Evolutionary conservation across 2,888 invertebrate species (phyloP).

Genomic region (Drosophila parthenogenetica): DNA sequence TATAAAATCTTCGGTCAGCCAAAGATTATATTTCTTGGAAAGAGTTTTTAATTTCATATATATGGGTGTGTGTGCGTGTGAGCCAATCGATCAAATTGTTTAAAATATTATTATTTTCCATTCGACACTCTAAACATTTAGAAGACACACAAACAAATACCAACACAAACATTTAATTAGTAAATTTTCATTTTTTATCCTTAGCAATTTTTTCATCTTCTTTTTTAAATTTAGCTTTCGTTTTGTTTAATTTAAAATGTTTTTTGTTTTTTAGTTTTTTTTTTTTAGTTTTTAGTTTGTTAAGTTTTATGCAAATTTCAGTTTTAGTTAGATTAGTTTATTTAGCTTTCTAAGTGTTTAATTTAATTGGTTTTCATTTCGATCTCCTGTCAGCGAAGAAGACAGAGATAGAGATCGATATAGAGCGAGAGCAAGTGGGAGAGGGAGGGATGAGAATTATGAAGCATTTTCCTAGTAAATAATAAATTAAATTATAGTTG

Average conservation of each 20-base stretch:
- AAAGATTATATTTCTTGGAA: background rate
- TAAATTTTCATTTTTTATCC: constrained; percentile 14
- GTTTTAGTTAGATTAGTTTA: constrained; percentile 32
- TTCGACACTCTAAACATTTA: constrained; percentile 54
- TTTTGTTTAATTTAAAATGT: constrained; percentile 57
- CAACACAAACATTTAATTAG: constrained; percentile 69
- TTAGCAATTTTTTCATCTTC: constrained; percentile 10
- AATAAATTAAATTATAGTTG: background rate
- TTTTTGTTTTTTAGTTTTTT: constrained; percentile 39
- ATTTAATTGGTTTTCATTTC: constrained; percentile 13
- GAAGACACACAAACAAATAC: constrained; percentile 56
- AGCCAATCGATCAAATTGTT: constrained; percentile 6
- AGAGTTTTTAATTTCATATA: background rate
- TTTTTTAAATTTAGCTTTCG: constrained; percentile 42
- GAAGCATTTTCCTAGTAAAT: constrained; percentile 5
- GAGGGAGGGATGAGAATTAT: background rate
- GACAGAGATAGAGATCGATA: background rate
- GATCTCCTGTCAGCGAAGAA: background rate
- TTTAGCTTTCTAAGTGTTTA: constrained; percentile 49
- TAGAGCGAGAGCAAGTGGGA: background rate
- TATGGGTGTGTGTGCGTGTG: background rate
- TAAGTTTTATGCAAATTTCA: constrained; percentile 17
- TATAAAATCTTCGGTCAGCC: background rate
- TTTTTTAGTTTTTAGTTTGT: constrained; percentile 26
- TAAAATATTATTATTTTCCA: constrained; percentile 19